These are phyloP conservation scores for Neomonachus schauinslandi DNA, from an alignment of 2,113 vertebrate species.

Conservation along the genomic window DNA sequence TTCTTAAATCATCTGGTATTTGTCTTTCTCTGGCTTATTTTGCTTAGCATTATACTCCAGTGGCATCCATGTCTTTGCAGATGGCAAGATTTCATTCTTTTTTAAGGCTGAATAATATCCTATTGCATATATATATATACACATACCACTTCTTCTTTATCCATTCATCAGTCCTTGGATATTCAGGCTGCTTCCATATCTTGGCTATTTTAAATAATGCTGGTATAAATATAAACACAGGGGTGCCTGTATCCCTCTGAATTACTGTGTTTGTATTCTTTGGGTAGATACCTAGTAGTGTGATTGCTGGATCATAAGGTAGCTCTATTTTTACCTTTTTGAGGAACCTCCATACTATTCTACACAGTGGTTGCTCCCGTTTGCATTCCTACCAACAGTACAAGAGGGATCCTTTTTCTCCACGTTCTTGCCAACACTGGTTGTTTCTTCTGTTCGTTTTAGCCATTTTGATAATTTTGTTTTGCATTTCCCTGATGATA, in stretches of 20 bases:
- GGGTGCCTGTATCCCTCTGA: neutral
- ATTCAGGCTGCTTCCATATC: neutral
- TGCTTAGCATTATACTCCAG: too few relatives aligned
- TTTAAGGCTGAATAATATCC: too few relatives aligned
- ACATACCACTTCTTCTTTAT: neutral
- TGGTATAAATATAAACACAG: neutral
- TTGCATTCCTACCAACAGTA: neutral
- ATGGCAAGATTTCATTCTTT: too few relatives aligned
- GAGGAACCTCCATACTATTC: neutral
- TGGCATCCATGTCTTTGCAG: too few relatives aligned
- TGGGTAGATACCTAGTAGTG: neutral
- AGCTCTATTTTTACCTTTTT: neutral
- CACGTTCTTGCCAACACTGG: neutral
- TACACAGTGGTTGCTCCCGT: neutral
- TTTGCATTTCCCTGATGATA: neutral
- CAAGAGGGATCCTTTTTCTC: neutral
- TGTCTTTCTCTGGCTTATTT: neutral
- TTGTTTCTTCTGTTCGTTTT: neutral
- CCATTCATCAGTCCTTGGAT: neutral
- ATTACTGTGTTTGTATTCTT: neutral
- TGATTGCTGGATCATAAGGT: neutral
- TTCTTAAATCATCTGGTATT: neutral
- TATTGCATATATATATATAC: too few relatives aligned
- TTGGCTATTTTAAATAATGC: neutral
- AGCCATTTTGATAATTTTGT: neutral